phyloP scores from a whole-genome alignment of 2,797 vertebrate genomes.

The Enteromius unitaeniatus region DNA sequence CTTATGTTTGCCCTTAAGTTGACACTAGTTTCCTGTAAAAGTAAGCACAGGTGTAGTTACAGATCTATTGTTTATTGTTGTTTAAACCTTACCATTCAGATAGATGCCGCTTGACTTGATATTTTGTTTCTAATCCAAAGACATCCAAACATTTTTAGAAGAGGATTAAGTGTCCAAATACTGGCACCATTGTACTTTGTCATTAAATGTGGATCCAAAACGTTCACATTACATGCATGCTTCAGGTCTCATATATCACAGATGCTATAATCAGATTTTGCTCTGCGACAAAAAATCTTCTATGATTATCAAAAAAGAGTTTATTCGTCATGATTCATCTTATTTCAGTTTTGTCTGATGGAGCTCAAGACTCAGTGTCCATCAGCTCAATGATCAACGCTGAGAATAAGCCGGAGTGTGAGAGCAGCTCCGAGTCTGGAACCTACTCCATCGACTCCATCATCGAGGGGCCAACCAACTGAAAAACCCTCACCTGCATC shows the following conservation, averaged over 20 bases:
- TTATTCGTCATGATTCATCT: constrained; percentile 45
- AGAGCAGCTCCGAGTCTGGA: constrained; percentile 72
- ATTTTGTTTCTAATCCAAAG: constrained; percentile 32
- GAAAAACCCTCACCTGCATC: constrained; percentile 21
- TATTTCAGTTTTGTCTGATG: constrained; percentile 82
- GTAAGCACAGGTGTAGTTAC: neutral
- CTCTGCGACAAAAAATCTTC: neutral
- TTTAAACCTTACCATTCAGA: neutral
- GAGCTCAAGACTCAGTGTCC: constrained; percentile 83
- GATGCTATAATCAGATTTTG: neutral
- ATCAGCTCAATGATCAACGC: constrained; percentile 77
- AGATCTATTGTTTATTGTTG: constrained; percentile 4
- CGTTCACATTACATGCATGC: constrained; percentile 2
- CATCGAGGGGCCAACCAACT: constrained; percentile 76
- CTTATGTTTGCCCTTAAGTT: neutral
- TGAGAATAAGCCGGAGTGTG: constrained; percentile 83
- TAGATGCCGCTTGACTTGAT: neutral
- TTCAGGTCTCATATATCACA: constrained; percentile 2
- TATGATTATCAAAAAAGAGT: constrained; percentile 7
- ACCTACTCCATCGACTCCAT: constrained; percentile 78
- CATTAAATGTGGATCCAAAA: constrained; percentile 1
- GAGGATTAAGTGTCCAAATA: constrained; percentile 5
- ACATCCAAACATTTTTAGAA: neutral
- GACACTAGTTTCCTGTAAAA: neutral
- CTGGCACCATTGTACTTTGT: neutral